Percentiles rank a stretch among this genome's conserved stretches.
Evolutionary conservation across 2,888 invertebrate genomes (phyloP).

Genomic region (Alviniconcha strummeri): DNA sequence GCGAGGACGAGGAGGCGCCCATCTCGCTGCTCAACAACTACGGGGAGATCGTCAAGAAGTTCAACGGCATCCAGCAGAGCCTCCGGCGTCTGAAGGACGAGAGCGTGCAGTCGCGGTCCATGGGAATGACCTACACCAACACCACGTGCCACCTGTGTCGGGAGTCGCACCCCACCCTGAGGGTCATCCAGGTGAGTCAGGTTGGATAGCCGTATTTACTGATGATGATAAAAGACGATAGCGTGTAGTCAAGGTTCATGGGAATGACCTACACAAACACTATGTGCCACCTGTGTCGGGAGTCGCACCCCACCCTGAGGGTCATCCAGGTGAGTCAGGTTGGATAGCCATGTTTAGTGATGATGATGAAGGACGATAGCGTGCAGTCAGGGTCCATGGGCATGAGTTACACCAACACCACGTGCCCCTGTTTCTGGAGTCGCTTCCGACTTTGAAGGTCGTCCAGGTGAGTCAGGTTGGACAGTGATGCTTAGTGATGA

Average conservation of each 20-base stretch:
- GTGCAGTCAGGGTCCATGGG: constrained; percentile 62
- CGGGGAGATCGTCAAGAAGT: constrained; percentile 62
- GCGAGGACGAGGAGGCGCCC: constrained; percentile 36
- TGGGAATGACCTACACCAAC: constrained; percentile 65
- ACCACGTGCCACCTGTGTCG: constrained; percentile 62
- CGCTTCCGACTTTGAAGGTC: constrained; percentile 64
- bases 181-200: constrained; percentile 51
- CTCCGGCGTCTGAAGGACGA: constrained; percentile 59
- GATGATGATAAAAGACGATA: constrained; percentile 52
- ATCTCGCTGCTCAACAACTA: constrained; percentile 63
- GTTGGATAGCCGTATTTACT: no score
- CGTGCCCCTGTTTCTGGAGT: constrained; percentile 61
- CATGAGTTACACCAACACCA: constrained; percentile 63
- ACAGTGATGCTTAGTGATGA: no score
- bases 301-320: constrained; percentile 64
- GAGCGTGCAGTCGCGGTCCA: constrained; percentile 58
- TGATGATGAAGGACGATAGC: constrained; percentile 53
- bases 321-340: constrained; percentile 50
- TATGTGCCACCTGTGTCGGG: constrained; percentile 61
- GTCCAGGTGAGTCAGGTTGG: constrained; percentile 41
- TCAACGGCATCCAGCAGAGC: constrained; percentile 56
- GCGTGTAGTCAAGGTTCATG: constrained; percentile 60
- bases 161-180: constrained; percentile 64
- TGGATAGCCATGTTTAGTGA: no score
- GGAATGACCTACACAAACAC: constrained; percentile 65